phyloP scores from a whole-genome alignment of 2,113 vertebrate species.

The Ameiurus melas region DNA sequence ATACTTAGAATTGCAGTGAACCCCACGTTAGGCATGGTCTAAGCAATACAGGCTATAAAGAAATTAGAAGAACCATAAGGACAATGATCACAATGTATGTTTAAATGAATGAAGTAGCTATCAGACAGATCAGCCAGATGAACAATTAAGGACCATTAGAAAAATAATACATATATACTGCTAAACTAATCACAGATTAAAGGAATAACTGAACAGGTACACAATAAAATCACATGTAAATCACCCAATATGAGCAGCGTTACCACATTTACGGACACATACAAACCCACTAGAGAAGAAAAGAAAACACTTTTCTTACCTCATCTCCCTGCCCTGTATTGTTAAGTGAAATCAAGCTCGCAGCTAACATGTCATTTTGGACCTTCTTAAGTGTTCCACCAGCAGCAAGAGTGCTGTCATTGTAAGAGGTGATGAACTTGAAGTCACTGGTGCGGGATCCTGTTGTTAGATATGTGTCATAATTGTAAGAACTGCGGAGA shows the following conservation, averaged over 20 bases:
- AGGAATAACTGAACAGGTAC: background rate
- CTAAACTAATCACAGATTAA: background rate
- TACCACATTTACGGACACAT: background rate
- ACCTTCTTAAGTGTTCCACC: constrained; percentile 49
- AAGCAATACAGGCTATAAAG: no score
- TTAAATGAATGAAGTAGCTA: background rate
- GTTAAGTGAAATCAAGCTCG: constrained; percentile 22
- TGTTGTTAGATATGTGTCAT: constrained; percentile 54
- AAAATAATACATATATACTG: background rate
- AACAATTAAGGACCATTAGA: background rate
- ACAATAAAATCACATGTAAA: background rate
- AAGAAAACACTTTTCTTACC: background rate
- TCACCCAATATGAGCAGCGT: background rate
- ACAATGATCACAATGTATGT: no score
- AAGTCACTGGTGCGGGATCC: constrained; percentile 61
- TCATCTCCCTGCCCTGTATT: background rate
- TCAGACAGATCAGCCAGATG: background rate
- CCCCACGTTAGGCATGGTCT: no score
- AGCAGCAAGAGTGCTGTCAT: constrained; percentile 47
- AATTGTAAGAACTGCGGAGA: no score
- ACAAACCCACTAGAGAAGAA: background rate
- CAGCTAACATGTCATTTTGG: background rate
- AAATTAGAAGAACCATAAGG: no score
- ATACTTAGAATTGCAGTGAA: no score
- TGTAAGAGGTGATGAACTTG: constrained; percentile 53